A percentile compares a stretch with the other conserved stretches of the same genome.
These are phyloP conservation scores for Nomada ruficornis DNA, from an alignment of 2,888 invertebrate genomes.

Conservation along the genomic window DNA sequence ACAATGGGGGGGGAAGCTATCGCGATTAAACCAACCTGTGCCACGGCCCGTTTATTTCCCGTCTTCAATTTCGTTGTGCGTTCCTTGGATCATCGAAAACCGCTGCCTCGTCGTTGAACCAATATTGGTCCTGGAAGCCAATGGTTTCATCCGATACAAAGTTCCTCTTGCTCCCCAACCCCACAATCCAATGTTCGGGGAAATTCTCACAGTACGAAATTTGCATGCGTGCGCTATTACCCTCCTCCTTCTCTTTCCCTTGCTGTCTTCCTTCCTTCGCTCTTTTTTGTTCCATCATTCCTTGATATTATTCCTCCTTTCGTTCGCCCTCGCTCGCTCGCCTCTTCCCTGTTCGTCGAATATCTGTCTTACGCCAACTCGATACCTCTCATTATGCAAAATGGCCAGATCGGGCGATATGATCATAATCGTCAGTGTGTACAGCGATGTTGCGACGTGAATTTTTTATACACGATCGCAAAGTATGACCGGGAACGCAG, in stretches of 20 bases:
- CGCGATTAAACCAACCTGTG: conserved; percentile 53
- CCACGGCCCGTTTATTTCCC: conserved; percentile 56
- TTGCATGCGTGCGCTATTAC: conserved; percentile 61
- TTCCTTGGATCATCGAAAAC: conserved; percentile 61
- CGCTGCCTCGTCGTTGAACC: conserved; percentile 54
- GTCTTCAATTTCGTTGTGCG: conserved; percentile 48
- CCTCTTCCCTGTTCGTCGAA: not conserved
- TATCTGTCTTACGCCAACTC: conserved; percentile 65
- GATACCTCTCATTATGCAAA: conserved; percentile 79
- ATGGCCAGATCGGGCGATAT: conserved; percentile 76
- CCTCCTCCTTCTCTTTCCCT: not conserved
- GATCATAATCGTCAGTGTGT: conserved; percentile 75
- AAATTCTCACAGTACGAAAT: conserved; percentile 65
- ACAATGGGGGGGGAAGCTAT: conserved; percentile 48
- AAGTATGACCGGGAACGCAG: conserved; percentile 28
- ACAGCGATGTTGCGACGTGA: conserved; percentile 72
- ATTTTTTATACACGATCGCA: conserved; percentile 71
- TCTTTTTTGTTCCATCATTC: conserved; percentile 25
- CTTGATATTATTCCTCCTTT: not conserved
- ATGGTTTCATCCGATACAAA: conserved; percentile 65
- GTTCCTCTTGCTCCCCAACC: conserved; percentile 18
- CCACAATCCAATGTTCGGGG: conserved; percentile 30
- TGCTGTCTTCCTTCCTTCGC: not conserved
- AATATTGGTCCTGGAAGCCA: conserved; percentile 63
- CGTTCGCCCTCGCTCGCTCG: not conserved